Evolutionary conservation across 2,888 invertebrate species (phyloP), one percentile per base, ranked within the genome.

Genomic region (Amblyteles armatorius): DNA sequence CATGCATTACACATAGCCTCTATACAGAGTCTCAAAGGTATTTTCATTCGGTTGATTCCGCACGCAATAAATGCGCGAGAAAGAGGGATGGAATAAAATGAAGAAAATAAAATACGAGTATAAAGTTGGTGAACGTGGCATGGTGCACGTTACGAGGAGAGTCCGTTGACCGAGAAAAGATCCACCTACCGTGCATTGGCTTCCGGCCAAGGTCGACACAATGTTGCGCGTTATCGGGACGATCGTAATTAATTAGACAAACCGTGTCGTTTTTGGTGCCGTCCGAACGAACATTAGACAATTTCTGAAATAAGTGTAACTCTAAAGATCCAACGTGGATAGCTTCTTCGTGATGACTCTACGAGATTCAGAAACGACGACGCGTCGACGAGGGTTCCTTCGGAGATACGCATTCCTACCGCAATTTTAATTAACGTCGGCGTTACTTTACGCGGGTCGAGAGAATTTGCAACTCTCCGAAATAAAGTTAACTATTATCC

Each of bases 1-100:
- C 91, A 91, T 90, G 91, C 91, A 89, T 90, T 90, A 89, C 88
- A 90, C 88, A 88, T 88, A 82, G 79, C 16, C 60, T 13, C 74
- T 81, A 78, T 44, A 16, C 44, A 55, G 72, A 79, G 77, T 79
- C 71, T 63, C 79, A 81, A 67, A 78, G 86, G 86, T 79, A 84
- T 86, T 88, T 83, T 82, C 86, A 82, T 87, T 86, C 87, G 84
- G 82, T 84, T 86, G 87, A 88, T 89, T 88, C 85, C 87, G 65
- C 85, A 76, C 87, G 89, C 86, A 88, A 88, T 88, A 90, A 89
- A 87, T 87, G 85, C 79, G 86, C 86, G 44, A 50, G 13, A 72
- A 40, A 26, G 44, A 36, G 50, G 33, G n/a, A 60, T n/a, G 57
- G 44, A 48, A 60, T 33, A 29, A 60, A 55, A 77, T 16, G 44